A percentile compares a stretch with the other conserved stretches of the same genome.
These are phyloP conservation scores for Papilio demoleus DNA, from an alignment of 2,888 invertebrate species.

Conservation along the genomic window DNA sequence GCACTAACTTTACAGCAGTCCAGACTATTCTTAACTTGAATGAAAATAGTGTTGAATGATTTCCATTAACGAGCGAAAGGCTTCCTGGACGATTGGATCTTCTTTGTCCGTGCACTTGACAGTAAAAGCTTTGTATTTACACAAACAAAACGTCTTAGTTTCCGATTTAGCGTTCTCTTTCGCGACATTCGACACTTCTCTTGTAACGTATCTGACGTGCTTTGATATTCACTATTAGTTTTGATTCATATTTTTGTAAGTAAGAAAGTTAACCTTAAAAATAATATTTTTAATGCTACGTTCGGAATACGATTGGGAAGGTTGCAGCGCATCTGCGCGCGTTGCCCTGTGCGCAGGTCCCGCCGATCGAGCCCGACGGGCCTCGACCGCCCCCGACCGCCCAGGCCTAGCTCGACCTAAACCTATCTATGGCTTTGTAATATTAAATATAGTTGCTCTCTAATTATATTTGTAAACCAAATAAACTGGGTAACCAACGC, in stretches of 20 bases:
- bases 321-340: slow-evolving; percentile 64
- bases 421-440: slow-evolving; percentile 36
- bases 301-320: slow-evolving; percentile 74
- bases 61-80: slow-evolving; percentile 62
- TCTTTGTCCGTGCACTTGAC: slow-evolving; percentile 83
- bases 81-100: slow-evolving; percentile 65
- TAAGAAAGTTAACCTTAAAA: slow-evolving; percentile 78
- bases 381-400: slow-evolving; percentile 58
- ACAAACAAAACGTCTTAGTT: slow-evolving; percentile 82
- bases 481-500: slow-evolving; percentile 23
- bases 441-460: slow-evolving; percentile 36
- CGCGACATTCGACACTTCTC: slow-evolving; percentile 79
- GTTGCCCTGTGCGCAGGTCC: slow-evolving; percentile 62
- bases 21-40: slow-evolving; percentile 56
- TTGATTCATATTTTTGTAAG: slow-evolving; percentile 64
- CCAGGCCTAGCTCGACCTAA: slow-evolving; percentile 50
- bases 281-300: slow-evolving; percentile 79
- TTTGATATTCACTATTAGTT: slow-evolving; percentile 56
- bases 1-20: slow-evolving; percentile 63
- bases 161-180: slow-evolving; percentile 75
- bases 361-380: slow-evolving; percentile 56
- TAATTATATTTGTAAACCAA: slow-evolving; percentile 38
- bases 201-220: slow-evolving; percentile 55
- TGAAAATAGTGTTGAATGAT: slow-evolving; percentile 62
- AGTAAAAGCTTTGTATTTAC: slow-evolving; percentile 82